Base-by-base conservation (phyloP, 2,888 invertebrate genomes). In the Nezara viridula region DNA sequence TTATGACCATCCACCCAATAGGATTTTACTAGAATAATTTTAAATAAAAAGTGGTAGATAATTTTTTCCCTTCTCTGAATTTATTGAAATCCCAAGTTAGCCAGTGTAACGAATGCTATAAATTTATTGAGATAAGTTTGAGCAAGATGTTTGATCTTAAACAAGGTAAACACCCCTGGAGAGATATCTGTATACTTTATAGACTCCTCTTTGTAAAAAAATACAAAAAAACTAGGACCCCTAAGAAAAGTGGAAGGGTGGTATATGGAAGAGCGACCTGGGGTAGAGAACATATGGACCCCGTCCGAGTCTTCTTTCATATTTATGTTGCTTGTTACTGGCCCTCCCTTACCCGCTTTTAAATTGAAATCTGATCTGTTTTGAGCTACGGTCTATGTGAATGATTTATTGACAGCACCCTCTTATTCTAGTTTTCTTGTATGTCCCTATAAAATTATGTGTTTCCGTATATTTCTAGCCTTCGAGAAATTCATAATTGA, bases 281-380 rank as follows among this genome's bases (percentile, higher is more conserved):
- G 9, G 16, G 9, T 5, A 12, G n/a, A 32, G 81, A 44, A 44
- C 81, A 81, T n/a, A 47, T 81, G 81, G 44, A 44, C 44, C 7
- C n/a, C 3, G 44, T 44, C 81, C 44, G 81, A 81, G 81, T 81
- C 81, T 19, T n/a, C 40, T 81, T 81, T n/a, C 81, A 81, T 81
- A 81, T 81, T 81, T 81, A 81, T 81, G 81, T 44, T 73, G 24
- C 44, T 44, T 81, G 44, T 81, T 81, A 77, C 81, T 14, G 14
- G 37, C 3, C 10, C 81, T n/a, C 14, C 24, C n/a, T 66, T 44
- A n/a, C 44, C 81, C 81, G n/a, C 81, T 81, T 47, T 81, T 81
- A 81, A 81, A 81, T 81, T 81, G 81, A 81, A 44, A 40, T n/a
- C 24, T 44, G 81, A 44, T 81, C 81, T 47, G 81, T 81, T 81